Base-by-base conservation (phyloP, 1,140 invertebrate genomes). In the Patella vulgata region DNA sequence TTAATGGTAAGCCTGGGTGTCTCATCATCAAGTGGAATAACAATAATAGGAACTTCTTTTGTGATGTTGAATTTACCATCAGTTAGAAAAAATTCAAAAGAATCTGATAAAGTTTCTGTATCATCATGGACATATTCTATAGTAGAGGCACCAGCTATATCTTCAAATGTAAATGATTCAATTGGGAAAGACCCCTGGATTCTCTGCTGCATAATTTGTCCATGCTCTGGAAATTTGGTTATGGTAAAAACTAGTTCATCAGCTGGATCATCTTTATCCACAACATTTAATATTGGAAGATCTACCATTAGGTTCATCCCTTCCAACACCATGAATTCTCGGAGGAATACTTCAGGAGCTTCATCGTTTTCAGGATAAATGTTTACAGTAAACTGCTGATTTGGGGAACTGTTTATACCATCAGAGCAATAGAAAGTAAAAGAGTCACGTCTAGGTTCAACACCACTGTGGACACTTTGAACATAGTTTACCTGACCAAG, bases 331-430 rank as follows among this genome's bases (percentile, higher is more conserved):
- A 81, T 77, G 55, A 86, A 84, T 52, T 83, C 79, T 40, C 80
- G 60, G 11, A 84, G 64, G 50, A 70, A 75, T 0, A 85, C 75
- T 52, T 81, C 70, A 12, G 85, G 85, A n/a, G 64, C 69, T 71
- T 85, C 85, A 68, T 86, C 85, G 65, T 86, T 86, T 11, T 68
- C 64, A 30, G 84, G 84, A 51, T 64, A 63, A 40, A 86, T 85
- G 9, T 56, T 62, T 51, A 86, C 71, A 5, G 55, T 55, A 81
- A 84, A 47, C 52, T 59, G 31, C 40, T 57, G 28, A 1, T 55
- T 56, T 40, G 74, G 65, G n/a, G 80, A 73, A 28, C 77, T 44
- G 60, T 81, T 85, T 30, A 80, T 47, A 12, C 83, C 85, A 65
- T 86, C 85, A 1, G 84, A 80, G 54, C 85, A 86, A 31, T 67